Evolutionary conservation across 1,140 invertebrate species (phyloP).

Genomic region (Panonychus citri): DNA sequence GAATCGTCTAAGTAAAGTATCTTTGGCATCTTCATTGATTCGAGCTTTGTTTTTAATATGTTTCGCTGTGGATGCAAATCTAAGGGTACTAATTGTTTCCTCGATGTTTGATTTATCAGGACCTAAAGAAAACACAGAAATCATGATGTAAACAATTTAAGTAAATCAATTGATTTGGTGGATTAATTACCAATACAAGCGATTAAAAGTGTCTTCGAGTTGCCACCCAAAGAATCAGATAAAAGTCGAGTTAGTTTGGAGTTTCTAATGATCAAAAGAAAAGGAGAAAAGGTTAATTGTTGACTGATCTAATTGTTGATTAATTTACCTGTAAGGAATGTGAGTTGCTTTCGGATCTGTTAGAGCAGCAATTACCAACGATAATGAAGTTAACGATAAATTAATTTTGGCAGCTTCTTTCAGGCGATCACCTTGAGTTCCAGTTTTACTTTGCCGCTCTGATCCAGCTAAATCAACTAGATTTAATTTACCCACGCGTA

Average conservation of each 20-base stretch:
- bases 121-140: constrained; percentile 67
- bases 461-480: constrained; percentile 64
- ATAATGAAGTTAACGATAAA: constrained; percentile 69
- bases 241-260: constrained; percentile 74
- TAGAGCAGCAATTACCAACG: constrained; percentile 82
- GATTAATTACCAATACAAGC: constrained; percentile 10
- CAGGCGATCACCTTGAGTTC: constrained; percentile 58
- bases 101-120: constrained; percentile 91
- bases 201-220: constrained; percentile 89
- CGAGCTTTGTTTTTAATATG: constrained; percentile 88
- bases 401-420: constrained; percentile 92
- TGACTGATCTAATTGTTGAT: background rate
- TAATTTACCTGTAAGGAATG: constrained; percentile 52
- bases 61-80: constrained; percentile 92
- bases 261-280: constrained; percentile 32
- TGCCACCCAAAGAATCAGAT: constrained; percentile 83
- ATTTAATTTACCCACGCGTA: constrained; percentile 51
- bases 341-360: constrained; percentile 82
- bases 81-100: constrained; percentile 82
- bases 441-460: constrained; percentile 73
- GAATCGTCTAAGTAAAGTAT: constrained; percentile 78
- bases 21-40: constrained; percentile 94
- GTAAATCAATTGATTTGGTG: background rate
- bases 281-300: background rate
- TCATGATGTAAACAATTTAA: constrained; percentile 15